Evolutionary conservation across 2,113 vertebrate genomes (phyloP).

Genomic region (Brachypodius melanocephalos): DNA sequence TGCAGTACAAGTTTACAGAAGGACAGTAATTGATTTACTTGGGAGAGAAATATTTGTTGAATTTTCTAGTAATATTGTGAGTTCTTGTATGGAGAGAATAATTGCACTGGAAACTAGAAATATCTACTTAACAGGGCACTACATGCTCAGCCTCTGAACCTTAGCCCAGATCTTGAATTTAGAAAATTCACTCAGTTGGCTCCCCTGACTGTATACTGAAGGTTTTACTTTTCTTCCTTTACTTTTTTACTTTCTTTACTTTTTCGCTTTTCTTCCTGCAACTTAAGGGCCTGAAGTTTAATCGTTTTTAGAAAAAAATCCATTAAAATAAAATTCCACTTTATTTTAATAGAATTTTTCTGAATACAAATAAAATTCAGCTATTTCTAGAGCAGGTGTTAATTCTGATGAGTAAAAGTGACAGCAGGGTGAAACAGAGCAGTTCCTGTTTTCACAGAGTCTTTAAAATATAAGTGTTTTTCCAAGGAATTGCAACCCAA

Average conservation of each 20-base stretch:
- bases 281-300: neutral
- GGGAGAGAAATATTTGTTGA: constrained; percentile 4
- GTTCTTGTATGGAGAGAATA: neutral
- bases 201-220: neutral
- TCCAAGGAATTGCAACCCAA: neutral
- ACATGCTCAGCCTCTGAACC: neutral
- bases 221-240: neutral
- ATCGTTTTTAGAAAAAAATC: neutral
- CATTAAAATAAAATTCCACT: neutral
- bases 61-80: neutral
- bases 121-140: neutral
- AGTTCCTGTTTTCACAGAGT: neutral
- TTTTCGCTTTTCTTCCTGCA: neutral
- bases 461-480: neutral
- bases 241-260: too few species aligned
- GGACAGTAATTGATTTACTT: neutral
- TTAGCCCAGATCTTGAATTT: constrained; percentile 17
- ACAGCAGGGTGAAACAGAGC: neutral
- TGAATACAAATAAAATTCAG: neutral
- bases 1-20: neutral
- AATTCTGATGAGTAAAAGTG: neutral
- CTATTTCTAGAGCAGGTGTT: neutral
- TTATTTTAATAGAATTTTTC: neutral
- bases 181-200: constrained; percentile 3
- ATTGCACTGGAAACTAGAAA: constrained; percentile 31